phyloP scores from a whole-genome alignment of 1,140 invertebrate genomes.

The Trypoxylus dichotomus region DNA sequence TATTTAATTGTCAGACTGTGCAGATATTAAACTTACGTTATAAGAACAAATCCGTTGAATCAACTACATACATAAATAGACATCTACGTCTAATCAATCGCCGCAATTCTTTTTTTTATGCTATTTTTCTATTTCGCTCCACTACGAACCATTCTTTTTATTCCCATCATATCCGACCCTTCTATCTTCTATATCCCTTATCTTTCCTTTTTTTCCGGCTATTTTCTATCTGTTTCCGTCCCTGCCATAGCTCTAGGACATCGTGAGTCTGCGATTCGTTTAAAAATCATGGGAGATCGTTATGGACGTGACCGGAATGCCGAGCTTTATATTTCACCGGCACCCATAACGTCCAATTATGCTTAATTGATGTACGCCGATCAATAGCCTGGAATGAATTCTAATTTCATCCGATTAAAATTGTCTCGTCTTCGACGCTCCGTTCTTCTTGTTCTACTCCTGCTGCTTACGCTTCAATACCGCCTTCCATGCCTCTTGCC shows the following conservation, averaged over 20 bases:
- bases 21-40: too few relatives aligned
- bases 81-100: too few relatives aligned
- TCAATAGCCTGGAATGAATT: not conserved
- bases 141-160: too few relatives aligned
- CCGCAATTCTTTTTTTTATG: too few relatives aligned
- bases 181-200: too few relatives aligned
- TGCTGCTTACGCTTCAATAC: not conserved
- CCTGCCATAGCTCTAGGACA: not conserved
- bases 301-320: not conserved
- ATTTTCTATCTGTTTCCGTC: not conserved
- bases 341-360: not conserved
- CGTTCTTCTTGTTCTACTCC: not conserved
- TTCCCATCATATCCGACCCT: too few relatives aligned
- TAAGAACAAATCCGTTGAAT: too few relatives aligned
- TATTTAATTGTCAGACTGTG: too few relatives aligned
- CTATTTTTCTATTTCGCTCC: too few relatives aligned
- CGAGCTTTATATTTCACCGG: not conserved
- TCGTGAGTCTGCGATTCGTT: not conserved
- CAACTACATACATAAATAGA: too few relatives aligned
- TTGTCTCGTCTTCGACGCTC: not conserved
- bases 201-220: too few relatives aligned
- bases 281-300: not conserved
- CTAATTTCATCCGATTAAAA: not conserved
- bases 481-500: too few relatives aligned
- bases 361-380: constrained; percentile 3